Base-by-base conservation (phyloP, 2,888 invertebrate genomes). In the Gymnoscelis rufifasciata region DNA sequence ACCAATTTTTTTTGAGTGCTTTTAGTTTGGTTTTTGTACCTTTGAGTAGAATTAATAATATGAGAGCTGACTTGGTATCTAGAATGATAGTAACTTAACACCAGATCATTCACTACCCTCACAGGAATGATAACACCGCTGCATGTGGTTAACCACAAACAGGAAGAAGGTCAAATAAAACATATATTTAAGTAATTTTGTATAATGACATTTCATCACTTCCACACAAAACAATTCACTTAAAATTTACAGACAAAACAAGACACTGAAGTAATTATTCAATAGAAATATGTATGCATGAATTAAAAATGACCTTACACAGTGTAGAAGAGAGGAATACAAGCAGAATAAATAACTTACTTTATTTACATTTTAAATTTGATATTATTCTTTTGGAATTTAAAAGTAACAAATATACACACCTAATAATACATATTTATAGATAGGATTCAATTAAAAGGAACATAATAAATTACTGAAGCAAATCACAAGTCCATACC, bases 191-290 rank as follows among this genome's bases (percentile, higher is more conserved):
- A 76, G 79, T 83, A 79, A 79, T 83, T 71, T 80, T 83, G 78
- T 87, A 83, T 86, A 86, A 86, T 86, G 83, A 86, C 39, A 75
- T 78, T 76, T 78, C 76, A 81, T 83, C 83, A 82, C 80, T 76
- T 83, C 74, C 86, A 87, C 86, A 79, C 83, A 71, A 83, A 87
- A 86, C 83, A 79, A 75, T 70, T 74, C 66, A 71, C 77, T 81
- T 83, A 86, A 77, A 87, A 81, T 83, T 82, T 83, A 83, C 76
- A 84, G 69, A 75, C 76, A 81, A 77, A 82, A 67, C 71, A 72
- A 62, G 81, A 79, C 73, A 78, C 72, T 74, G 72, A 73, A 74
- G 79, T 79, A 80, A 19, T 19, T 80, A 78, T 70, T 78, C 73
- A 86, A 81, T 78, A 83, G 60, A 82, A 57, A 71, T 81, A 77